Percentiles rank a stretch among this genome's conserved stretches.
These are phyloP conservation scores for Sebastes itinus DNA, from an alignment of 2,797 vertebrate species.

Conservation along the genomic window DNA sequence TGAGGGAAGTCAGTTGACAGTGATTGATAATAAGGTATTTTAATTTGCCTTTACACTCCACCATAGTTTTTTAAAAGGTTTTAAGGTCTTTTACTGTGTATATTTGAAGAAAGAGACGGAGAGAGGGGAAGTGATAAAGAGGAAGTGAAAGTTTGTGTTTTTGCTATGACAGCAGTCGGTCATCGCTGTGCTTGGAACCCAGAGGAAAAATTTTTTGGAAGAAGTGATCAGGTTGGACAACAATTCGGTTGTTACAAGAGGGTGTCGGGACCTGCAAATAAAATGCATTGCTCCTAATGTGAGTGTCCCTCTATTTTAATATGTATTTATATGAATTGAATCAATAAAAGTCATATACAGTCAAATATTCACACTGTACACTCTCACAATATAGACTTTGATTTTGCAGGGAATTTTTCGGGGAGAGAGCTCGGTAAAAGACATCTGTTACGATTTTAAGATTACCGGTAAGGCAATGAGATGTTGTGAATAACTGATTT, in stretches of 20 bases:
- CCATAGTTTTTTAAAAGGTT: neutral
- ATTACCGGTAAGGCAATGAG: neutral
- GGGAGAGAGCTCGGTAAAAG: rapidly evolving
- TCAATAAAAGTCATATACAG: rapidly evolving
- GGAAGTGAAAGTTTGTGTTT: neutral
- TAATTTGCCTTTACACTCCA: neutral
- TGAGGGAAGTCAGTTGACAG: rapidly evolving
- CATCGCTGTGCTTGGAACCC: rapidly evolving
- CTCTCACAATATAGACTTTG: neutral
- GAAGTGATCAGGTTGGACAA: neutral
- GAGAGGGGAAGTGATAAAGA: neutral
- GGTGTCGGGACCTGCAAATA: slow-evolving; percentile 8
- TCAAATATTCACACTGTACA: neutral
- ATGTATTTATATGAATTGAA: neutral
- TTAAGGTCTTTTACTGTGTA: neutral
- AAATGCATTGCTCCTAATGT: rapidly evolving
- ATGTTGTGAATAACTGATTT: neutral
- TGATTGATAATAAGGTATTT: neutral
- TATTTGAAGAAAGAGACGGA: neutral
- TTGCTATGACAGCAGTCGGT: rapidly evolving
- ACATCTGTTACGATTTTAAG: neutral
- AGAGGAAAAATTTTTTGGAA: rapidly evolving
- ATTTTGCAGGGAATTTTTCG: neutral
- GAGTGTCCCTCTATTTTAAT: neutral
- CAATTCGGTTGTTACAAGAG: rapidly evolving